These are phyloP conservation scores for Sitobion miscanthi DNA, from an alignment of 1,140 invertebrate species.

Conservation along the genomic window DNA sequence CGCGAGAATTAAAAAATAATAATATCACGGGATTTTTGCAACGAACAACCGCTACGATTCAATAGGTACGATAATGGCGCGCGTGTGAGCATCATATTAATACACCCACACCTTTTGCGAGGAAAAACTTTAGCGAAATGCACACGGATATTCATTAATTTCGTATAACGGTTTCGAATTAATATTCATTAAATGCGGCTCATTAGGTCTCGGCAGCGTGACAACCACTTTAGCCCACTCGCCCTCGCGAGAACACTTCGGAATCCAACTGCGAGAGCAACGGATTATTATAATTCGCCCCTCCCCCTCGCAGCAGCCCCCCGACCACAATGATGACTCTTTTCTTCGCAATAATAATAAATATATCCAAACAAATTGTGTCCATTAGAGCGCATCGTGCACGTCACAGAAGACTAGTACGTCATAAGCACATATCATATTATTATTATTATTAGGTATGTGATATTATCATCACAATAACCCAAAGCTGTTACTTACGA, in stretches of 20 bases:
- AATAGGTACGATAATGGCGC: neutral
- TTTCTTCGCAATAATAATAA: neutral
- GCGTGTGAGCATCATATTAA: no score
- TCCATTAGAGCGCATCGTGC: constrained; percentile 5
- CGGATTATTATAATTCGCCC: constrained; percentile 19
- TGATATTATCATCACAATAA: neutral
- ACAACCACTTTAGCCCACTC: constrained; percentile 41
- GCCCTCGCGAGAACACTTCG: neutral
- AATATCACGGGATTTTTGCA: neutral
- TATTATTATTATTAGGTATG: no score
- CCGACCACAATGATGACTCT: neutral
- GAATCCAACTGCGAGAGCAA: neutral
- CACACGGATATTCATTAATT: neutral
- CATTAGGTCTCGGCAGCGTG: constrained; percentile 13
- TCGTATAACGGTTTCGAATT: constrained; percentile 35
- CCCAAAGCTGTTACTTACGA: neutral
- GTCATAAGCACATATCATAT: neutral
- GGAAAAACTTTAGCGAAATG: neutral
- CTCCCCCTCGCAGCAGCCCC: no score
- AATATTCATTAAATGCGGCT: constrained; percentile 47
- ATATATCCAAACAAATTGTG: neutral
- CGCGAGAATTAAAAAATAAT: neutral
- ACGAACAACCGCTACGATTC: neutral
- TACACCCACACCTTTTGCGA: neutral
- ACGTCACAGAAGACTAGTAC: neutral